These are phyloP conservation scores for Venustaconcha ellipsiformis DNA, from an alignment of 1,140 invertebrate genomes.

Conservation along the genomic window DNA sequence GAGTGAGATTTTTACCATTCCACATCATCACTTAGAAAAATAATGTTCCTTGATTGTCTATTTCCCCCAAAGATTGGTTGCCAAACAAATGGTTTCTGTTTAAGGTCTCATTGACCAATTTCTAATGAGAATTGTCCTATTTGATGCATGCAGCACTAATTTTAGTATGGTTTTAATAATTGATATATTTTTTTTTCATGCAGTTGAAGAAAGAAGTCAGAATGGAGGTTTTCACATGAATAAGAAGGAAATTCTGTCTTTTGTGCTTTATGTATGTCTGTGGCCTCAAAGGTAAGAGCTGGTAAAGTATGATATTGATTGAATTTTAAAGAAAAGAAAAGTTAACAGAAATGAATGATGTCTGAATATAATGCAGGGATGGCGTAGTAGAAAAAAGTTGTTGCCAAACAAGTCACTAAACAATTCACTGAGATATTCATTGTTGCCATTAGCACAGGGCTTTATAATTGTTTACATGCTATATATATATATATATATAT, in stretches of 20 bases:
- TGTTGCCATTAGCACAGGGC: too few species aligned
- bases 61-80: not conserved
- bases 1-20: too few species aligned
- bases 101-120: too few species aligned
- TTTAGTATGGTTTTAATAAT: too few species aligned
- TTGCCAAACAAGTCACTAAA: not conserved
- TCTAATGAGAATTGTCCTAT: too few species aligned
- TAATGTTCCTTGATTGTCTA: too few species aligned
- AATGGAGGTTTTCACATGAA: slow-evolving; percentile 59
- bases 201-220: slow-evolving; percentile 65
- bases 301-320: too few species aligned
- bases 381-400: not conserved
- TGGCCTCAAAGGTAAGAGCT: slow-evolving; percentile 79
- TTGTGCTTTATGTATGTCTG: slow-evolving; percentile 77
- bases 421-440: too few species aligned
- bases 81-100: too few species aligned
- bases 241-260: slow-evolving; percentile 76
- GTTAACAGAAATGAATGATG: slow-evolving; percentile 9
- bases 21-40: slow-evolving; percentile 1
- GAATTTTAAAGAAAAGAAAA: slow-evolving; percentile 13
- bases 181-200: slow-evolving; percentile 32
- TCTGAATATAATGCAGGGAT: slow-evolving; percentile 6
- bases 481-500: too few species aligned
- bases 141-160: too few species aligned
- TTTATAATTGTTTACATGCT: too few species aligned